phyloP scores from a whole-genome alignment of 2,888 invertebrate species.

The Leptothorax acervorum region DNA sequence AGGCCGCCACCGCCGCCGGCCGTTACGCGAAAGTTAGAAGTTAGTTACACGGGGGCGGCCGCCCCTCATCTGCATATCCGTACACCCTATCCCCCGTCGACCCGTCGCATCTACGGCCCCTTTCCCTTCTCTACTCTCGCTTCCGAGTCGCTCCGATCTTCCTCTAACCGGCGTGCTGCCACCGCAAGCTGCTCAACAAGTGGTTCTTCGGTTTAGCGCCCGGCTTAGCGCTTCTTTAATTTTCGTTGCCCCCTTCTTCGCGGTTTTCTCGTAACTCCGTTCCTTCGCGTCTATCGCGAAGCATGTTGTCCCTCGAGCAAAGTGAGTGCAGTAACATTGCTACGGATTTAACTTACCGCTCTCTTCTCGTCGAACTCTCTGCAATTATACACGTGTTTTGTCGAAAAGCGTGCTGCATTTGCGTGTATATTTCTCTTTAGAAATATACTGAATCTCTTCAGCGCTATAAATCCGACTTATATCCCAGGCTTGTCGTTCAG shows the following conservation, averaged over 20 bases:
- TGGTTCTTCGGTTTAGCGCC: slow-evolving; percentile 85
- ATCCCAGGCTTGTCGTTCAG: neutral
- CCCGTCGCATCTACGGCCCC: slow-evolving; percentile 64
- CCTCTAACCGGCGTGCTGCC: slow-evolving; percentile 72
- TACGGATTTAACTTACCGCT: neutral
- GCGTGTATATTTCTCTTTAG: neutral
- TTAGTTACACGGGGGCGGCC: slow-evolving; percentile 83
- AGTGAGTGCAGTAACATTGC: neutral
- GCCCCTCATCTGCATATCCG: slow-evolving; percentile 84
- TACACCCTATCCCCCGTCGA: slow-evolving; percentile 62
- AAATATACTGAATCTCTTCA: neutral
- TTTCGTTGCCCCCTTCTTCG: slow-evolving; percentile 73
- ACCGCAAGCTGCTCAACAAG: slow-evolving; percentile 83
- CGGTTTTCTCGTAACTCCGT: slow-evolving; percentile 35
- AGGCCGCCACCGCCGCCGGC: slow-evolving; percentile 72
- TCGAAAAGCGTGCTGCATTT: neutral
- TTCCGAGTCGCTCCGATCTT: slow-evolving; percentile 54
- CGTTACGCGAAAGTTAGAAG: slow-evolving; percentile 83
- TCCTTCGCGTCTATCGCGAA: slow-evolving; percentile 51
- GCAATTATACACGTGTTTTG: neutral
- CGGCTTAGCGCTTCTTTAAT: slow-evolving; percentile 85
- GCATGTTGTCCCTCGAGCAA: slow-evolving; percentile 21
- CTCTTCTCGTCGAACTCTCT: neutral
- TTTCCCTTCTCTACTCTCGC: slow-evolving; percentile 52
- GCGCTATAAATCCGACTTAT: no score